Conservation (phyloP, 1,140 invertebrate species). For the Halesus radiatus region DNA sequence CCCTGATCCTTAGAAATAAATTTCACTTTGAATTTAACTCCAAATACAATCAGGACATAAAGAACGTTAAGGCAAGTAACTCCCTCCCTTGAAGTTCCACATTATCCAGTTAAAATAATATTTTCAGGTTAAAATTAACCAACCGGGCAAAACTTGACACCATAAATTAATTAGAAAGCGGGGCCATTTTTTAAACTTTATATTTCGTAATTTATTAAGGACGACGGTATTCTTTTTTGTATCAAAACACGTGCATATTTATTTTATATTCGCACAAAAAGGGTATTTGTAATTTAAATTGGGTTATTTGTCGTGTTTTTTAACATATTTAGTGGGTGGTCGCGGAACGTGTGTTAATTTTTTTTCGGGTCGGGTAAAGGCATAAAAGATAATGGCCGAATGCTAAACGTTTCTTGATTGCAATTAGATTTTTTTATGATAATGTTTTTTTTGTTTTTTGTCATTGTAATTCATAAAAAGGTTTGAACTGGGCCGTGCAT, state of each 20-base stretch:
- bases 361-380: background rate
- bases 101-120: slow-evolving; percentile 48
- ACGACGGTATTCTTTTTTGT: slow-evolving; percentile 52
- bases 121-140: slow-evolving; percentile 57
- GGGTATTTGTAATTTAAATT: slow-evolving; percentile 58
- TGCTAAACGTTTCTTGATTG: slow-evolving; percentile 39
- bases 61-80: background rate
- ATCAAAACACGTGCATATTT: slow-evolving; percentile 57
- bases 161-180: slow-evolving; percentile 57
- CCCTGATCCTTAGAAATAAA: too few species aligned
- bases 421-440: slow-evolving; percentile 28
- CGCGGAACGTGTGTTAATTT: slow-evolving; percentile 48
- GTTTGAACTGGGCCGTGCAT: slow-evolving; percentile 8
- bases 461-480: background rate
- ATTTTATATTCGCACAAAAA: slow-evolving; percentile 43
- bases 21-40: too few species aligned
- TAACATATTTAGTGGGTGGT: slow-evolving; percentile 48
- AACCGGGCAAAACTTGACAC: slow-evolving; percentile 55
- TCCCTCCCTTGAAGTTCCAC: background rate
- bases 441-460: slow-evolving; percentile 22
- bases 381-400: slow-evolving; percentile 31
- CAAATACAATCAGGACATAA: background rate
- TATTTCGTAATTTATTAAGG: slow-evolving; percentile 57
- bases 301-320: slow-evolving; percentile 53
- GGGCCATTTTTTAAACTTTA: slow-evolving; percentile 58